A percentile compares a stretch with the other conserved stretches of the same genome.
Conservation (phyloP, 2,888 invertebrate genomes). For the Pachymerium ferrugineum region DNA sequence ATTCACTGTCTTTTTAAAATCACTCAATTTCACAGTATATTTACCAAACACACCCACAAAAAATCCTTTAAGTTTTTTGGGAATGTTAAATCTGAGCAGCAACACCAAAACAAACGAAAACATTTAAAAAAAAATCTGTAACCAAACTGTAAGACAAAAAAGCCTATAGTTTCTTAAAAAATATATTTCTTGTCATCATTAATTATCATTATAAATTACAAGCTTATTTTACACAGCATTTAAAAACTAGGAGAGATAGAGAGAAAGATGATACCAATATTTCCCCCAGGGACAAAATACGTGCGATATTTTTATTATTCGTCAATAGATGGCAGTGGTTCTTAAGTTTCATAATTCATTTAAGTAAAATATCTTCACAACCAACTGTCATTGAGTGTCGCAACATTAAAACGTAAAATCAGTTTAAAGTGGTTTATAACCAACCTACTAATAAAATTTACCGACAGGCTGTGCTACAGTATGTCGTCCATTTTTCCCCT, state of each 20-base stretch:
- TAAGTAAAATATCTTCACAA: slow-evolving; percentile 8
- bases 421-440: background rate
- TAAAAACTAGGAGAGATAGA: background rate
- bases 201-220: background rate
- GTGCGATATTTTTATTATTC: background rate
- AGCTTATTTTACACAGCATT: background rate
- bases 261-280: background rate
- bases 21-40: too few species aligned
- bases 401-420: background rate
- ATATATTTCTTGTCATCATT: background rate
- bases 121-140: background rate
- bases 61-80: background rate
- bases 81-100: background rate
- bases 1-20: too few species aligned
- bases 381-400: slow-evolving; percentile 7
- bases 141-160: background rate
- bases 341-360: background rate
- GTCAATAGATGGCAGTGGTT: background rate
- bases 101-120: background rate
- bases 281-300: background rate
- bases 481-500: background rate
- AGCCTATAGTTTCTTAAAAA: background rate
- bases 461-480: background rate
- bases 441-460: background rate
- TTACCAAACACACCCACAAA: too few species aligned